Evolutionary conservation across 2,888 invertebrate genomes (phyloP).

Genomic region (Sesia bembeciformis): DNA sequence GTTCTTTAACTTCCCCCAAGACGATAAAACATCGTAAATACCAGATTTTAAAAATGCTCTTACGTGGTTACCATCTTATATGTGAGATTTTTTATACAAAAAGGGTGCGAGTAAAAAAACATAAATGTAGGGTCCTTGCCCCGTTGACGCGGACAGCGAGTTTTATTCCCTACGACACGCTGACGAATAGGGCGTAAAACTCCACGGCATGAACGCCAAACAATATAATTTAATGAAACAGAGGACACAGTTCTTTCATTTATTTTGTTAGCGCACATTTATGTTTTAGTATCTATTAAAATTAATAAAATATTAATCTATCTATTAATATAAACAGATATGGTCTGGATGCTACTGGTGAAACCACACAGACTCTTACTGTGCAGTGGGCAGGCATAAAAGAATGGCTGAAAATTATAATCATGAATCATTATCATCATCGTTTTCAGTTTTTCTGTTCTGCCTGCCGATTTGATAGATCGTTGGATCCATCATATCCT

Average conservation of each 20-base stretch:
- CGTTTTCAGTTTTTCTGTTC: too few relatives aligned
- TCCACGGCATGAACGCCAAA: constrained; percentile 25
- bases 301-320: too few relatives aligned
- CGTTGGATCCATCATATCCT: too few relatives aligned
- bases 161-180: constrained; percentile 58
- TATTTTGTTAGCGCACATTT: too few relatives aligned
- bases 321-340: too few relatives aligned
- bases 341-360: too few relatives aligned
- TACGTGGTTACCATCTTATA: constrained; percentile 38
- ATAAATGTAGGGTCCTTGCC: constrained; percentile 35
- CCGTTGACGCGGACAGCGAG: constrained; percentile 46
- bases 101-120: constrained; percentile 3
- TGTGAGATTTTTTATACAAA: constrained; percentile 25
- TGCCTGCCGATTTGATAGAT: too few relatives aligned
- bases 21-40: constrained; percentile 49
- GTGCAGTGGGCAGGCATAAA: too few relatives aligned
- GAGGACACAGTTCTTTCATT: constrained; percentile 1
- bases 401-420: too few relatives aligned
- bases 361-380: too few relatives aligned
- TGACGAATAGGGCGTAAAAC: constrained; percentile 52
- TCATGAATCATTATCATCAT: too few relatives aligned
- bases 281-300: too few relatives aligned
- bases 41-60: constrained; percentile 35
- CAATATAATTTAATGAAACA: constrained; percentile 18
- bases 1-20: constrained; percentile 21